Base-by-base conservation (phyloP, 1,140 invertebrate genomes). In the Limonius californicus region DNA sequence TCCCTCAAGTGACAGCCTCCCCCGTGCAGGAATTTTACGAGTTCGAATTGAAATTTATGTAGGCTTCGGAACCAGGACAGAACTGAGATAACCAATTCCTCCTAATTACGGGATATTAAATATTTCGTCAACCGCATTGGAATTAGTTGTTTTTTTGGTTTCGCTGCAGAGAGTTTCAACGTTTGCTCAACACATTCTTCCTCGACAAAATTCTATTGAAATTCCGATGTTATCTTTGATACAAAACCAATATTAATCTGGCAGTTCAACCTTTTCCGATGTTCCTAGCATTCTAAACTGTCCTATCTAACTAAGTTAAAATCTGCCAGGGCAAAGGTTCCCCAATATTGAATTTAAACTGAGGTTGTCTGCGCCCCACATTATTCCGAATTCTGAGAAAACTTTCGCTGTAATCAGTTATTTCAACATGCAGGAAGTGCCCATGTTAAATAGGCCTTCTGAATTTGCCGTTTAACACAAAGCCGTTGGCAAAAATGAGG, bases 241-340 rank as follows among this genome's bases (percentile, higher is more conserved):
- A 39, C 35, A 39, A 39, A 39, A 39, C 35, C 35, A 39, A 39
- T 39, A 39, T 39, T 39, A 39, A 39, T 39, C n/a, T 39, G 35
- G 35, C 35, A 39, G 35, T 39, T 39, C 8, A 39, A 39, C 35
- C 2, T 39, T 39, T 39, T 39, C 35, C 8, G 11, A 2, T 39
- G 35, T 12, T 39, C 2, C 35, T 39, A 39, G 35, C 35, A 39
- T 6, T 39, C 35, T 12, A 12, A 39, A 39, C 35, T 39, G 35
- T 39, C 35, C 35, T 14, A 39, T 12, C 35, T 39, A 39, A 39
- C 35, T 9, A 39, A 39, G 35, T 39, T 39, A 39, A 39, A 39
- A 9, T 39, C 35, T 39, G n/a, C n/a, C 35, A 39, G 1, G n/a
- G 35, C 7, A 14, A 39, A 14, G n/a, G 35, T 39, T 14, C n/a